phyloP scores from a whole-genome alignment of 1,140 invertebrate genomes.

The Cyclina sinensis region DNA sequence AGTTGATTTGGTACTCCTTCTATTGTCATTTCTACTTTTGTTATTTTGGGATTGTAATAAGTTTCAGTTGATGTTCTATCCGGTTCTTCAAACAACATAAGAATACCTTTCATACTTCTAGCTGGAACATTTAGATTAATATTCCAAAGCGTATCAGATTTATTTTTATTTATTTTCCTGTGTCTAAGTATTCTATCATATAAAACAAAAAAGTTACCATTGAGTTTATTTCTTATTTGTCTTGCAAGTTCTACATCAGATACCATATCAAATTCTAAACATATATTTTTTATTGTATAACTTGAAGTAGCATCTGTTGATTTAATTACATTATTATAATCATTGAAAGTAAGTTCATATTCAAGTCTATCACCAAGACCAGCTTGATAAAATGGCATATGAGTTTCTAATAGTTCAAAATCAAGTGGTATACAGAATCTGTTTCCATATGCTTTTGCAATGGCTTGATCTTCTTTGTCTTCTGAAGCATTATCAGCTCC shows the following conservation, averaged over 20 bases:
- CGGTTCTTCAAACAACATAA: constrained; percentile 68
- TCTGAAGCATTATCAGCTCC: background rate
- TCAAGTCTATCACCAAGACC: constrained; percentile 57
- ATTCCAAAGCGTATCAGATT: constrained; percentile 61
- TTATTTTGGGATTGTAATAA: constrained; percentile 64
- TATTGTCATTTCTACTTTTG: constrained; percentile 49
- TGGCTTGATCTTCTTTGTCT: background rate
- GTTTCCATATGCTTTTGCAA: constrained; percentile 8
- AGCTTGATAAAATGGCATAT: constrained; percentile 68
- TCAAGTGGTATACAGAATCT: constrained; percentile 63
- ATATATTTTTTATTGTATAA: constrained; percentile 64
- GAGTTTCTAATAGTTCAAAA: constrained; percentile 60
- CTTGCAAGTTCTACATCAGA: constrained; percentile 51
- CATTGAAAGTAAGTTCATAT: constrained; percentile 61
- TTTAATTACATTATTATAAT: constrained; percentile 44
- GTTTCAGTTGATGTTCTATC: constrained; percentile 47
- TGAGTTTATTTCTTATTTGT: constrained; percentile 31
- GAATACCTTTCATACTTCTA: constrained; percentile 68
- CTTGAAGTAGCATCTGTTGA: constrained; percentile 14
- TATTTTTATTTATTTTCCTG: constrained; percentile 51
- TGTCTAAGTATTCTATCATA: constrained; percentile 55
- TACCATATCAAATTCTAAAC: constrained; percentile 65
- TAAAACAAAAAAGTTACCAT: constrained; percentile 25
- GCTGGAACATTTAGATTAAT: constrained; percentile 70
- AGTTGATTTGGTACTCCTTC: constrained; percentile 57